These are phyloP conservation scores for Gryon sp. DNA, from an alignment of 1,140 invertebrate species.

Conservation along the genomic window DNA sequence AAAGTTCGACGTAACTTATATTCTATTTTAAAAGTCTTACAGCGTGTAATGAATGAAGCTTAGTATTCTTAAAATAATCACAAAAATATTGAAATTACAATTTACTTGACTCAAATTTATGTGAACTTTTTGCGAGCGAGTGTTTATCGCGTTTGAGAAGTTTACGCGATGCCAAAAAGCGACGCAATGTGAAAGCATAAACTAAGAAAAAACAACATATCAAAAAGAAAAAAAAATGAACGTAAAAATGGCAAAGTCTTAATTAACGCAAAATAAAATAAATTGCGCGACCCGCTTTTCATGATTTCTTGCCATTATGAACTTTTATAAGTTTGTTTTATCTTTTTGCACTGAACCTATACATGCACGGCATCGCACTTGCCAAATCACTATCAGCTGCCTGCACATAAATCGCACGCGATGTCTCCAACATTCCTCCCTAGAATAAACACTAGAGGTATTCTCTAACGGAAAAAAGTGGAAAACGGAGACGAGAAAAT, in stretches of 20 bases:
- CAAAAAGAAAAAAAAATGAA: no score
- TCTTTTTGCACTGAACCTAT: slow-evolving; percentile 43
- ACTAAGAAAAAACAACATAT: no score
- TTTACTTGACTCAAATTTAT: no score
- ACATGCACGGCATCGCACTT: slow-evolving; percentile 50
- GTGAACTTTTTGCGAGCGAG: no score
- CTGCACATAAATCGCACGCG: slow-evolving; percentile 54
- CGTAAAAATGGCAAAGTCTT: slow-evolving; percentile 10
- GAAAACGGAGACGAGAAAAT: slow-evolving; percentile 26
- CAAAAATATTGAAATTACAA: no score
- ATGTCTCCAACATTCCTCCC: slow-evolving; percentile 57
- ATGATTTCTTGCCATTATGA: slow-evolving; percentile 58
- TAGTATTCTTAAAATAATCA: no score
- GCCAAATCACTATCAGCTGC: slow-evolving; percentile 67
- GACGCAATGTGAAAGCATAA: no score
- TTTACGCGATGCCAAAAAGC: no score
- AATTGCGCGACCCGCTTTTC: slow-evolving; percentile 30
- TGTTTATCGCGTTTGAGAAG: no score
- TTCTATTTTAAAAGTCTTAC: no score
- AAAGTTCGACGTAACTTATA: no score
- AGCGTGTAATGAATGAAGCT: no score
- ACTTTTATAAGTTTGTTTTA: slow-evolving; percentile 48
- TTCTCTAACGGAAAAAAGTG: slow-evolving; percentile 30
- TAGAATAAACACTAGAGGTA: slow-evolving; percentile 54
- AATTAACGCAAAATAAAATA: slow-evolving; percentile 39